phyloP scores from a whole-genome alignment of 2,113 vertebrate genomes.

The Dipodomys ordii region DNA sequence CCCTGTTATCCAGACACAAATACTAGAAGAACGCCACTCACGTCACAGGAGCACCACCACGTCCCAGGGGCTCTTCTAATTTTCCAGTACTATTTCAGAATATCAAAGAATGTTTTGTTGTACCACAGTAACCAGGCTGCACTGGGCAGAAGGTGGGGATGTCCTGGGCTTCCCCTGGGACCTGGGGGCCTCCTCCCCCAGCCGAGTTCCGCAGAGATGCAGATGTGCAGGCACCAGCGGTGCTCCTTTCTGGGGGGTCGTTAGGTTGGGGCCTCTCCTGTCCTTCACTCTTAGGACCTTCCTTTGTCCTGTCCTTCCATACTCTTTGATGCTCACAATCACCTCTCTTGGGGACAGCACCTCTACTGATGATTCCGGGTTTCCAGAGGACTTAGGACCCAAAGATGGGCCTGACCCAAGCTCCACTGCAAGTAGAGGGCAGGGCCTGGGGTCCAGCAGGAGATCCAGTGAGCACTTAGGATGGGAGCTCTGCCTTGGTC shows the following conservation, averaged over 20 bases:
- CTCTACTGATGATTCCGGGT: too few relatives aligned
- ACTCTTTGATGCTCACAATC: background rate
- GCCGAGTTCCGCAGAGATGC: too few relatives aligned
- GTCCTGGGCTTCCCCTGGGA: background rate
- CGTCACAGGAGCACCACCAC: background rate
- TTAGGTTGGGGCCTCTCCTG: too few relatives aligned
- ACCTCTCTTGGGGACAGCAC: background rate
- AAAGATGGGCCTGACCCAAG: background rate
- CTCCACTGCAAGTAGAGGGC: background rate
- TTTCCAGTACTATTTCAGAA: background rate
- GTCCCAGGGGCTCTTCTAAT: background rate
- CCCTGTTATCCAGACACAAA: too few relatives aligned
- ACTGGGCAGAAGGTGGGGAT: background rate
- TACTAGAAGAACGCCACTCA: background rate
- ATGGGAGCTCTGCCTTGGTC: background rate
- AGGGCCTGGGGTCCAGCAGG: fast-evolving
- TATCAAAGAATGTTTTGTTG: background rate
- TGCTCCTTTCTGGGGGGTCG: too few relatives aligned
- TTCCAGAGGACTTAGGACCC: too few relatives aligned
- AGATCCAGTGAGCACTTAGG: background rate
- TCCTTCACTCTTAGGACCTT: too few relatives aligned
- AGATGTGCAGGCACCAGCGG: too few relatives aligned
- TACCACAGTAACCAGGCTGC: too few relatives aligned
- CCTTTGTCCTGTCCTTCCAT: too few relatives aligned
- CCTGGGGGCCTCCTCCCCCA: background rate